A percentile compares a stretch with the other conserved stretches of the same genome.
These are phyloP conservation scores for Nixonia krombeini DNA, from an alignment of 1,140 invertebrate species.

Conservation along the genomic window DNA sequence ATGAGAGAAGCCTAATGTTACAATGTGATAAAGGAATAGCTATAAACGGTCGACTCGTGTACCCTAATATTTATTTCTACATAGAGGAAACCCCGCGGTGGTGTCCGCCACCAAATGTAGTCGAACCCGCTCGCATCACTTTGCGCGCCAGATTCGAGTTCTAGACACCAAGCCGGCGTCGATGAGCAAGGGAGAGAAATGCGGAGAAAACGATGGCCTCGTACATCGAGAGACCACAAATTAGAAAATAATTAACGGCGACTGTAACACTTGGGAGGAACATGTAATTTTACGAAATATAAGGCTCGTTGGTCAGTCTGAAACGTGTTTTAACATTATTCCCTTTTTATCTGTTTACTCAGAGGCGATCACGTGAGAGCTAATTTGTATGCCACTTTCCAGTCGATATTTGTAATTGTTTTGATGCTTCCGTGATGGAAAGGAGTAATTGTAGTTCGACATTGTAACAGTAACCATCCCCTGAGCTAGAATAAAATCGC, in stretches of 20 bases:
- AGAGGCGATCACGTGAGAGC: no score
- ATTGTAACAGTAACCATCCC: no score
- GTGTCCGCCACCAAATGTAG: not conserved
- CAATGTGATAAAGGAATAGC: conserved; percentile 48
- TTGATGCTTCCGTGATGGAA: no score
- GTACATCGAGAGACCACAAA: conserved; percentile 2
- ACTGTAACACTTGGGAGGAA: conserved; percentile 1
- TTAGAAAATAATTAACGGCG: conserved; percentile 4
- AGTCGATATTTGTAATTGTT: no score
- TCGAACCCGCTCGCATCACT: no score
- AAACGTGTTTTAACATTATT: conserved; percentile 23
- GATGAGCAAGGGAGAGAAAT: conserved; percentile 5
- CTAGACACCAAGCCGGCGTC: not conserved
- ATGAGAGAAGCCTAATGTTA: conserved; percentile 39
- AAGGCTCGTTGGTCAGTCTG: conserved; percentile 51
- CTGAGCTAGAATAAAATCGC: no score
- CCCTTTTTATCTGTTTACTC: conserved; percentile 18
- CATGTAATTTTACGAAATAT: conserved; percentile 49
- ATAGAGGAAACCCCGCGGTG: conserved; percentile 23
- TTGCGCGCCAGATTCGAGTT: not conserved
- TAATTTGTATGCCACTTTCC: no score
- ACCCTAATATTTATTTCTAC: conserved; percentile 47
- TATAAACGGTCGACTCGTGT: conserved; percentile 24
- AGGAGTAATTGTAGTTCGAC: no score
- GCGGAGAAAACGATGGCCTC: conserved; percentile 13